A percentile compares a stretch with the other conserved stretches of the same genome.
These are phyloP conservation scores for Cephus spinipes DNA, from an alignment of 2,888 invertebrate genomes.

Conservation along the genomic window DNA sequence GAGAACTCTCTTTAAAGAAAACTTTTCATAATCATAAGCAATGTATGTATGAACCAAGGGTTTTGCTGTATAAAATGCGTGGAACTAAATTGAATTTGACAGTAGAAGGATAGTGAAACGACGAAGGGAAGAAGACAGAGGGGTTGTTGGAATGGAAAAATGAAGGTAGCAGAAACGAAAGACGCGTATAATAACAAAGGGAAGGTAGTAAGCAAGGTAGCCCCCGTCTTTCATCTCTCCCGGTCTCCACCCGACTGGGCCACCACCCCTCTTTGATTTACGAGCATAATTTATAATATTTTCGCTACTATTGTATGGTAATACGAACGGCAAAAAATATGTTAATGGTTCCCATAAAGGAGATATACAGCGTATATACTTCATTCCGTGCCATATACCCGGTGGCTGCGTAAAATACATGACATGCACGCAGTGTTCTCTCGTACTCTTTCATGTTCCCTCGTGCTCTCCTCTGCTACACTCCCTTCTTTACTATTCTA, in stretches of 20 bases:
- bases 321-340: conserved; percentile 64
- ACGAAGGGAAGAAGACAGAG: not conserved
- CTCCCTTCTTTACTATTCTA: conserved; percentile 6
- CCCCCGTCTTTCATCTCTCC: conserved; percentile 28
- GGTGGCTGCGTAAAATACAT: conserved; percentile 51
- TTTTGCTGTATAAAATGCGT: no score
- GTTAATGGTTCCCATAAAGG: conserved; percentile 66
- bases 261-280: conserved; percentile 56
- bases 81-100: no score
- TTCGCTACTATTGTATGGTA: conserved; percentile 66
- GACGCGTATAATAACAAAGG: not conserved
- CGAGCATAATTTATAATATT: conserved; percentile 65
- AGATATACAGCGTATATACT: conserved; percentile 62
- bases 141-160: not conserved
- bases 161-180: conserved; percentile 4
- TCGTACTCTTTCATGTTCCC: no score
- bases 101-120: not conserved
- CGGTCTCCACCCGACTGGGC: conserved; percentile 18
- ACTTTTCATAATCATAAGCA: no score
- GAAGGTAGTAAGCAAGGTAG: conserved; percentile 6
- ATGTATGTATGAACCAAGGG: no score
- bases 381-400: conserved; percentile 60
- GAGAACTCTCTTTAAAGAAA: no score
- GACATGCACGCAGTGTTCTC: conserved; percentile 23
- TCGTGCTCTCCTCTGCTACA: no score